Evolutionary conservation across 2,113 vertebrate genomes (phyloP).

Genomic region (Phoxinus phoxinus): DNA sequence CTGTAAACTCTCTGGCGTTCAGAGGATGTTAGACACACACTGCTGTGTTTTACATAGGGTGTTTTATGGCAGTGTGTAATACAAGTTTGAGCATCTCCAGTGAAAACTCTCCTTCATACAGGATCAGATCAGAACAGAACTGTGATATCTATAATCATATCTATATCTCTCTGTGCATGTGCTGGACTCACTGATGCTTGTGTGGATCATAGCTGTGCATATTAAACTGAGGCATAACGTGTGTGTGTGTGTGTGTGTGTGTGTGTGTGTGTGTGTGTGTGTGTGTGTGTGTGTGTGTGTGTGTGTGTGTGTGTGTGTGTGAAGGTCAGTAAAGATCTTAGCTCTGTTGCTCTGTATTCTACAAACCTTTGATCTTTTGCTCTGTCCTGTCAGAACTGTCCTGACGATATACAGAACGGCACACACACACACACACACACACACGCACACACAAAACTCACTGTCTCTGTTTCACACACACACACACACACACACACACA

Average conservation of each 20-base stretch:
- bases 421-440: constrained; percentile 22
- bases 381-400: background rate
- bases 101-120: no score
- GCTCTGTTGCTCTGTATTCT: constrained; percentile 25
- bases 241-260: constrained; percentile 13
- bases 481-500: background rate
- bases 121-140: background rate
- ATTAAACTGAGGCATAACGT: background rate
- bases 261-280: constrained; percentile 37
- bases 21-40: background rate
- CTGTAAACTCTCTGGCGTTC: background rate
- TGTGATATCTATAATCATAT: background rate
- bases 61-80: background rate
- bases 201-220: constrained; percentile 7
- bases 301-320: background rate
- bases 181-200: background rate
- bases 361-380: constrained; percentile 48
- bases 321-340: constrained; percentile 46
- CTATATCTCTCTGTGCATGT: background rate
- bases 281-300: background rate
- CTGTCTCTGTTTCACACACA: no score
- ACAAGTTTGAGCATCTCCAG: background rate
- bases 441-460: constrained; percentile 24
- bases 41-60: background rate
- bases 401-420: background rate